Conservation (phyloP, 2,797 vertebrate species). For the Karalla daura region DNA sequence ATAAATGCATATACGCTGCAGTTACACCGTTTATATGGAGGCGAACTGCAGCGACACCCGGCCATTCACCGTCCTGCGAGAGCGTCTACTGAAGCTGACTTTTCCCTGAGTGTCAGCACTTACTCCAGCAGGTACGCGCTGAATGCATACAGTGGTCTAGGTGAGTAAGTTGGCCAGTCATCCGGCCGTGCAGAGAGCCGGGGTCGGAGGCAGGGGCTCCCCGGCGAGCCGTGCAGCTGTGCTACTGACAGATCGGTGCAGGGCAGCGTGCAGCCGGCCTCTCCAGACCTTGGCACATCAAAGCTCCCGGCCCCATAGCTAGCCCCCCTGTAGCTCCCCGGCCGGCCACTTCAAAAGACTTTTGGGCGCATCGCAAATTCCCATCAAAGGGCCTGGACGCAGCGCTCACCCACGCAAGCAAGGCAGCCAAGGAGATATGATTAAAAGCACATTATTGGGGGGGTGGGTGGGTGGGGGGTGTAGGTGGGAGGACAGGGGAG, state of each 20-base stretch:
- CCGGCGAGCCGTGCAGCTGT: conserved; percentile 77
- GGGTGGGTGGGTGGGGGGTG: no score
- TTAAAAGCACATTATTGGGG: conserved; percentile 80
- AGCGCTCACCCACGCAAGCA: conserved; percentile 70
- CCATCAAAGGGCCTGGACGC: conserved; percentile 80
- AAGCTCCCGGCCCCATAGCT: conserved; percentile 73
- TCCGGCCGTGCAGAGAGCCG: conserved; percentile 34
- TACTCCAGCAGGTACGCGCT: conserved; percentile 36
- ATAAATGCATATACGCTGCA: conserved; percentile 16
- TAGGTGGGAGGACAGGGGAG: conserved; percentile 48
- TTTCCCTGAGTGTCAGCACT: conserved; percentile 1
- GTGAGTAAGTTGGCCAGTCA: conserved; percentile 50
- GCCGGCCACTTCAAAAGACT: conserved; percentile 87
- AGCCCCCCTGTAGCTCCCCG: conserved; percentile 80
- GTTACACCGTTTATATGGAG: not conserved
- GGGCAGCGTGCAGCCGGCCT: conserved; percentile 83
- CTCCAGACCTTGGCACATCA: conserved; percentile 80
- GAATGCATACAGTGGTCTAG: conserved; percentile 36
- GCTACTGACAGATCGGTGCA: conserved; percentile 85
- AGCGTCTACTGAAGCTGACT: not conserved
- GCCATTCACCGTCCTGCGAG: not conserved
- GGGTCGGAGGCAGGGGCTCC: conserved; percentile 50
- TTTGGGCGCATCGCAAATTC: conserved; percentile 83
- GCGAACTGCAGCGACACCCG: not conserved
- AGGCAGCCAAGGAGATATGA: conserved; percentile 79